Evolutionary conservation across 2,888 invertebrate genomes (phyloP).

Genomic region (Chrysotoxum bicinctum): DNA sequence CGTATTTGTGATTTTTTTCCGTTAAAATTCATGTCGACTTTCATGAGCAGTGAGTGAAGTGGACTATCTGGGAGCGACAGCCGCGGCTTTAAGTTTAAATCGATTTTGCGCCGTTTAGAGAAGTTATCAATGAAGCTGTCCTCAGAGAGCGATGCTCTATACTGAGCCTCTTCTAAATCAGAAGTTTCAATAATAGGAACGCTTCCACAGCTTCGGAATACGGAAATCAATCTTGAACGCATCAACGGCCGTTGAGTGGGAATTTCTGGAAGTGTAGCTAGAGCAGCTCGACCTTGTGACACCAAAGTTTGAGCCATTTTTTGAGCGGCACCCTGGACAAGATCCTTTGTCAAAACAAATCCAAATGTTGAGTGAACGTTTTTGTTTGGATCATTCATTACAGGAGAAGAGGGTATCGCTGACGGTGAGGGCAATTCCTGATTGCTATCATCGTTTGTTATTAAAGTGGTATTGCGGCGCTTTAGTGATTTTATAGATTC

Average conservation of each 20-base stretch:
- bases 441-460: conserved; percentile 56
- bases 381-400: conserved; percentile 28
- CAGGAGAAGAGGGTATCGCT: conserved; percentile 70
- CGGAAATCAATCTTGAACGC: conserved; percentile 77
- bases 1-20: conserved; percentile 24
- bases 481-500: conserved; percentile 72
- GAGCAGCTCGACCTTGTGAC: conserved; percentile 77
- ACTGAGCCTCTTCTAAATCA: conserved; percentile 74
- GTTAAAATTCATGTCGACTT: conserved; percentile 76
- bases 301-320: conserved; percentile 77
- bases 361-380: not conserved
- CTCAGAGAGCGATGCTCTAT: conserved; percentile 74
- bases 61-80: conserved; percentile 74
- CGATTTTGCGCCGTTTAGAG: conserved; percentile 77
- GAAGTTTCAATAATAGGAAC: conserved; percentile 73
- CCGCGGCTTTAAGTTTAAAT: conserved; percentile 75
- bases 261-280: conserved; percentile 79
- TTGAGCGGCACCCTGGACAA: conserved; percentile 76
- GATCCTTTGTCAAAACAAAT: conserved; percentile 20
- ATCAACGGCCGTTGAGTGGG: conserved; percentile 80
- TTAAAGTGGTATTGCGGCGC: conserved; percentile 73
- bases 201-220: conserved; percentile 68
- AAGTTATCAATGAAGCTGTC: conserved; percentile 79
- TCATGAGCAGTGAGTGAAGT: conserved; percentile 77
- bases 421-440: conserved; percentile 54